Base-by-base conservation (phyloP, 1,140 invertebrate species). In the Formica exsecta region DNA sequence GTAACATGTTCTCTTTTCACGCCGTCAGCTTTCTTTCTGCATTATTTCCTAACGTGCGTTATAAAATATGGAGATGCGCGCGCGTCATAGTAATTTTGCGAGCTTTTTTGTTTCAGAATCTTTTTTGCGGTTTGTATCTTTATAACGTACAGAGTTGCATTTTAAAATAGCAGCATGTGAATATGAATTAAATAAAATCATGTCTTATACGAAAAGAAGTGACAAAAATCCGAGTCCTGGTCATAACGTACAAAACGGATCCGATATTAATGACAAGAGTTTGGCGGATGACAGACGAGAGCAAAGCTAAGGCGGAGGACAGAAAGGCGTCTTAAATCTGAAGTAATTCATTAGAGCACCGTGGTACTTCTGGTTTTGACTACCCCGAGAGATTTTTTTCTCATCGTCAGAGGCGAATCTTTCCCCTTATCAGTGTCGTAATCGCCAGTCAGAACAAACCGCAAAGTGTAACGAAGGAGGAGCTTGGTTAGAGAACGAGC, bases 401-500 rank as follows among this genome's bases (percentile, higher is more conserved):
- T 3, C 25, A 29, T 29, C 25, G 25, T 29, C 48, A 36, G 22
- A 62, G 54, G 41, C 54, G 86, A 87, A 44, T 76, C 86, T 19
- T 32, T 54, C 51, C 51, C n/a, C 66, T 48, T 81, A 88, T 89
- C 70, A 81, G 79, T 86, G 85, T 89, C 83, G 70, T 77, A 65
- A 68, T 62, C 73, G 36, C 68, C 54, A 76, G 32, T 54, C 44
- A 48, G 62, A 66, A 74, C 70, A 86, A 85, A 84, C 75, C 87
- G 64, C 70, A 76, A 89, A 84, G 48, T 62, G 87, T 64, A 73
- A 68, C 77, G 61, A 73, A 86, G 25, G 62, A 75, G 44, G 74
- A 61, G 29, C 13, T 16, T 19, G 59, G 32, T 65, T 48, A 70
- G 59, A 68, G 36, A 71, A 32, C 36, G 41, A 81, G 48, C 65